Base-by-base conservation (phyloP, 2,113 vertebrate species). In the Origma solitaria region DNA sequence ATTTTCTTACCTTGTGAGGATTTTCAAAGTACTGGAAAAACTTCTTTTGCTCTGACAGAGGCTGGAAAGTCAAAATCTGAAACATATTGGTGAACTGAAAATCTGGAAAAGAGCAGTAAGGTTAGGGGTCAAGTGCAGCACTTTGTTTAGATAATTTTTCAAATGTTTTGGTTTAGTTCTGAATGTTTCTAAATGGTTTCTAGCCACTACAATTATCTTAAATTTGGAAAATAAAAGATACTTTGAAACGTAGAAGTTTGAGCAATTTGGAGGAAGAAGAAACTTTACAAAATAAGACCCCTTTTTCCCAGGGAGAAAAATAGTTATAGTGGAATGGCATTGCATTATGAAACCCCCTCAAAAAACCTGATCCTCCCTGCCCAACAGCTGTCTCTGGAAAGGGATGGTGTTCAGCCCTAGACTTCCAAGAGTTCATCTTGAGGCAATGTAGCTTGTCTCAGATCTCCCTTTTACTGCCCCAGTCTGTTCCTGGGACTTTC, bases 141-240 rank as follows among this genome's bases (percentile, higher is more conserved):
- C 56, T 93, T 81, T 88, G 64, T 91, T 97, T 91, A 94, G 81
- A 87, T 65, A 40, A 42, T 89, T 87, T 90, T 82, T 90, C 25
- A 42, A 92, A 90, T 90, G 65, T 72, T 90, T 84, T 91, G 25
- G 0, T 94, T 88, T 88, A 28, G 12, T 42, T 84, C 28, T 83
- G 49, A 44, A 21, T 85, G 77, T 70, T 90, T 95, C 28, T 82
- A 68, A 72, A 82, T 50, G 30, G 15, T 45, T 94, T 82, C 66
- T 56, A 86, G 35, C 56, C 40, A 33, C 62, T 73, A 56, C 61
- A 86, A 81, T 93, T 88, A 88, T 18, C 79, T 90, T 73, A 66
- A 81, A 94, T 81, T 95, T 88, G 51, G 72, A 96, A 92, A 90
- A 81, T 37, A 92, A 95, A 82, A 51, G 50, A 38, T 80, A 51